A percentile compares a stretch with the other conserved stretches of the same genome.
These are phyloP conservation scores for Pteropus alecto DNA, from an alignment of 2,113 vertebrate species.

Conservation along the genomic window DNA sequence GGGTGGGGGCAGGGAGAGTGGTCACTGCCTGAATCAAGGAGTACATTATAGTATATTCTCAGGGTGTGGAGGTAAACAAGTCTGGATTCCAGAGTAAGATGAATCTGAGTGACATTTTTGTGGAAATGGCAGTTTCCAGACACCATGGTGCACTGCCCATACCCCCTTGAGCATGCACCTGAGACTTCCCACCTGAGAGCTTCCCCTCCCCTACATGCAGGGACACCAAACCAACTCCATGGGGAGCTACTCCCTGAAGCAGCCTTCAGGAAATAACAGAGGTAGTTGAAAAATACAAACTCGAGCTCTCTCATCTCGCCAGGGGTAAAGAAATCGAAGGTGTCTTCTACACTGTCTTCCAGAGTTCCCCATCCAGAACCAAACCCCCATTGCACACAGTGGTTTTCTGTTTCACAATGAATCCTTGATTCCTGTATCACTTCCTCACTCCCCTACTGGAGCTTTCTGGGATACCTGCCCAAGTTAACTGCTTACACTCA, in stretches of 20 bases:
- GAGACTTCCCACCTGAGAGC: background rate
- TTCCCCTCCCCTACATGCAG: background rate
- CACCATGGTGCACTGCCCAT: no score
- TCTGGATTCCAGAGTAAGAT: background rate
- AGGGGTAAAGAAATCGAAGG: background rate
- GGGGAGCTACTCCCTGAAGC: background rate
- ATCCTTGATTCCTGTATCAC: background rate
- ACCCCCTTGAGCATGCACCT: background rate
- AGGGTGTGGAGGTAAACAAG: background rate
- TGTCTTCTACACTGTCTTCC: background rate
- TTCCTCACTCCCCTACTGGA: background rate
- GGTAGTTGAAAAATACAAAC: background rate
- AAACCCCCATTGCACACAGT: background rate
- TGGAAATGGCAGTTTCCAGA: background rate
- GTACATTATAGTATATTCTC: background rate
- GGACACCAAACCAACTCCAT: background rate
- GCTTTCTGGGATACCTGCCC: background rate
- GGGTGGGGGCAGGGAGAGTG: background rate
- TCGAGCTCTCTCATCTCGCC: background rate
- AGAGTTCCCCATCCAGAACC: background rate
- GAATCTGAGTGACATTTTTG: background rate
- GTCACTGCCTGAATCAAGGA: background rate
- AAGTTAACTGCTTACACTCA: background rate
- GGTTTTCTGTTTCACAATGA: background rate
- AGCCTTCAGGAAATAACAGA: background rate